Base-by-base conservation (phyloP, 2,888 invertebrate genomes). In the Leptinotarsa rubiginosa region DNA sequence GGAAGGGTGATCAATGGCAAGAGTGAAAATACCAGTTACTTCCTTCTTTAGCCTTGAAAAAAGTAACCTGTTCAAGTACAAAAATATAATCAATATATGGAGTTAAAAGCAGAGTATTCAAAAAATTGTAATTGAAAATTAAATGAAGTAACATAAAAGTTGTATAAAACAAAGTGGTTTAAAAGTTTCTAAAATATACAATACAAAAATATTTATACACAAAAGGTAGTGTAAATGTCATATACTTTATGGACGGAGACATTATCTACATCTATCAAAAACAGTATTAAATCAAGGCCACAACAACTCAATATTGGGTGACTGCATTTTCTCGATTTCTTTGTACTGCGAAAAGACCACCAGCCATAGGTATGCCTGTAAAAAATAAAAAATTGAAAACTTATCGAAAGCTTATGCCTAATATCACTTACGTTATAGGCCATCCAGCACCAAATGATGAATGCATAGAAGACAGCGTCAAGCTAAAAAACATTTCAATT, bases 301-400 rank as follows among this genome's bases (percentile, higher is more conserved):
- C 73, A 95, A 88, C 56, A 96, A 91, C 86, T 96, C 95, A 84
- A 96, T 96, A 85, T 96, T 95, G 4, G 96, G 96, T 70, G 95
- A 95, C 85, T 97, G 96, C 88, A 94, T 90, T 79, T 93, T 90
- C 81, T 93, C 90, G 83, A 95, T 93, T 70, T 95, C 90, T 89
- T 94, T 93, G 86, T 96, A 97, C 83, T 95, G 94, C 0, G 96
- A 96, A 80, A 93, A 92, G 0, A 97, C 95, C 76, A 95, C 95
- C 31, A 96, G 87, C 93, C 95, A 95, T 85, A 95, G 96, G 85
- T 97, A 96, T 25, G 94, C 91, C 96, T 96, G 89, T 76, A 92
- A 92, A 80, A 72, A 66, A 65, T 65, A 13, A 50, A 75, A 22
- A 68, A 20, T 22, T 31, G 5, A 41, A 54, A 49, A 66, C 31